Base-by-base conservation (phyloP, 2,888 invertebrate species). In the Hetaerina titia region DNA sequence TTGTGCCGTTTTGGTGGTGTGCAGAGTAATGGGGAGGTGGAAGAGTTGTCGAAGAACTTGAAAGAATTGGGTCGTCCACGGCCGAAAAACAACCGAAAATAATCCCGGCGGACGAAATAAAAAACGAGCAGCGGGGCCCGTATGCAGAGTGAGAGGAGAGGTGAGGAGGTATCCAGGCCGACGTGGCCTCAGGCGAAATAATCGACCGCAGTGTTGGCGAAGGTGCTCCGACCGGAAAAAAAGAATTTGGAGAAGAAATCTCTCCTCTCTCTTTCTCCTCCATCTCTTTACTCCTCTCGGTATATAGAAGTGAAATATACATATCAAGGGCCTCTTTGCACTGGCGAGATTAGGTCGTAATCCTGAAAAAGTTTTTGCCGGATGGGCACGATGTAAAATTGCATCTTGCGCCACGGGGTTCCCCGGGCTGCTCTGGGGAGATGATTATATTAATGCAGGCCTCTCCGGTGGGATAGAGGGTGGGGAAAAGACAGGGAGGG, bases 91-190 rank as follows among this genome's bases (percentile, higher is more conserved):
- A 81, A n/a, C 81, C 69, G 69, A 69, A 31, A 81, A 81, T 81
- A 31, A 81, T 81, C 25, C 9, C 81, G 81, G 13, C 31, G 81
- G 81, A 25, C 25, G 74, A 74, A 19, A 31, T 11, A 81, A 74
- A 81, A 81, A 81, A 22, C 13, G 81, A 81, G 31, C 81, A 81
- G 81, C 81, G 81, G 81, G 81, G 81, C 31, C 81, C 81, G 81
- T 31, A 81, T 81, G 81, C 81, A 81, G 25, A 81, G 81, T 31
- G 31, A 13, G 81, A 11, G 25, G 81, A 81, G 69, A 69, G 69
- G 81, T 81, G 81, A 81, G 74, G 25, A 22, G 81, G 31, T 81
- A 81, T 81, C 25, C 81, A 81, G 31, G 81, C 25, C 81, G 81
- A 81, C 31, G 6, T 7, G 81, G 81, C 31, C 81, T 81, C 81